Evolutionary conservation across 2,888 invertebrate genomes (phyloP).

Genomic region (Drosophila picticornis): DNA sequence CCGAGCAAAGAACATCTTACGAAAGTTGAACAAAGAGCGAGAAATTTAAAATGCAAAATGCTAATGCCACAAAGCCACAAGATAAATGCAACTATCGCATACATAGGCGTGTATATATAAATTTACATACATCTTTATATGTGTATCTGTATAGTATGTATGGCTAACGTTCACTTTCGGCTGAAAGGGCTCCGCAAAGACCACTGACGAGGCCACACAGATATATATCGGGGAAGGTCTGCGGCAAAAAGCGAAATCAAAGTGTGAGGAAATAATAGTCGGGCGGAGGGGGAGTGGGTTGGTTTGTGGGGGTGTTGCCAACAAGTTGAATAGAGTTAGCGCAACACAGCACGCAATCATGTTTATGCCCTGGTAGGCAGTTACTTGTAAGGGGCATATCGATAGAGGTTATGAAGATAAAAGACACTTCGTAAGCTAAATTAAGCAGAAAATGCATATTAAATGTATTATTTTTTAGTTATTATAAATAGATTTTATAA

Average conservation of each 20-base stretch:
- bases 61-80: slow-evolving; percentile 61
- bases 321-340: slow-evolving; percentile 65
- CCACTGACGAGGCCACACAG: slow-evolving; percentile 59
- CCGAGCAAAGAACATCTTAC: slow-evolving; percentile 32
- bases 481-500: background rate
- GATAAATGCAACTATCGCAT: slow-evolving; percentile 47
- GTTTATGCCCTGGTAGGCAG: slow-evolving; percentile 15
- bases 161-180: slow-evolving; percentile 48
- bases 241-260: slow-evolving; percentile 60
- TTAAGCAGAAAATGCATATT: background rate
- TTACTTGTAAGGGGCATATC: background rate
- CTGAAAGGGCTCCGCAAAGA: slow-evolving; percentile 43
- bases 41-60: slow-evolving; percentile 70
- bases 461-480: background rate
- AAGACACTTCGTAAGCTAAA: background rate
- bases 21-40: slow-evolving; percentile 39
- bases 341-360: slow-evolving; percentile 57
- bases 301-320: slow-evolving; percentile 40
- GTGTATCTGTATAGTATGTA: background rate
- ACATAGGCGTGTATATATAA: slow-evolving; percentile 13
- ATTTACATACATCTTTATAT: background rate
- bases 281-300: background rate
- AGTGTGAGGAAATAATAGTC: slow-evolving; percentile 19
- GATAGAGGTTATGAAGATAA: background rate
- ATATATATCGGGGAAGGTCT: slow-evolving; percentile 44